Base-by-base conservation (phyloP, 2,888 invertebrate genomes). In the Tetragonisca angustula region DNA sequence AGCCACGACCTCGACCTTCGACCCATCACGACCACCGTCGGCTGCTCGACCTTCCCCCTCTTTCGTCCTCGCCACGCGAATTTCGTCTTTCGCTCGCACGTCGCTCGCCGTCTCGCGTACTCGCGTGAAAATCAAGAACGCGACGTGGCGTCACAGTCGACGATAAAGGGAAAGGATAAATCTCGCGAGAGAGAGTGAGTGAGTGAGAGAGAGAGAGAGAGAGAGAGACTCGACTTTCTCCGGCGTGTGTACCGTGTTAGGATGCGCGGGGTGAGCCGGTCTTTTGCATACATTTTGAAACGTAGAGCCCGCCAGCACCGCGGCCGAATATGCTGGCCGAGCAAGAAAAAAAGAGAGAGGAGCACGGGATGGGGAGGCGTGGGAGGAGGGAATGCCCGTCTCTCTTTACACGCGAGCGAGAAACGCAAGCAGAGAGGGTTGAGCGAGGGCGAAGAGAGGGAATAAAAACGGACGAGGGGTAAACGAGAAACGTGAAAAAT, bases 281-380 rank as follows among this genome's bases (percentile, higher is more conserved):
- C 93, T 94, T 94, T 94, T 94, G 93, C 94, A 94, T 94, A 94
- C 92, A 94, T 94, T 94, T 94, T 91, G 91, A 93, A 94, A 93
- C 92, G 91, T 89, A 90, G 92, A 92, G 89, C 91, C 89, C 21
- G 85, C 86, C 89, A n/a, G 85, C 86, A 82, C 87, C 89, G 88
- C 89, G 17, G 86, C 90, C 92, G 90, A 93, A 93, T 93, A 92
- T 92, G 91, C 92, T 89, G 89, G 89, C 89, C 90, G 89, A 76
- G 85, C 81, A 79, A 88, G 83, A 87, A 68, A 75, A 75, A 79
- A 74, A 56, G 65, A 50, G n/a, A n/a, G 50, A 32, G 4, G 56
- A 27, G 52, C 5, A 52, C 24, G 36, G 50, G 69, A 6, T 6
- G 9, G 9, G 9, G 9, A 9, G 36, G 9, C 9, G 36, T 1